Evolutionary conservation across 2,888 invertebrate genomes (phyloP), one percentile per base, ranked within the genome.

Genomic region (Gibbula magus): DNA sequence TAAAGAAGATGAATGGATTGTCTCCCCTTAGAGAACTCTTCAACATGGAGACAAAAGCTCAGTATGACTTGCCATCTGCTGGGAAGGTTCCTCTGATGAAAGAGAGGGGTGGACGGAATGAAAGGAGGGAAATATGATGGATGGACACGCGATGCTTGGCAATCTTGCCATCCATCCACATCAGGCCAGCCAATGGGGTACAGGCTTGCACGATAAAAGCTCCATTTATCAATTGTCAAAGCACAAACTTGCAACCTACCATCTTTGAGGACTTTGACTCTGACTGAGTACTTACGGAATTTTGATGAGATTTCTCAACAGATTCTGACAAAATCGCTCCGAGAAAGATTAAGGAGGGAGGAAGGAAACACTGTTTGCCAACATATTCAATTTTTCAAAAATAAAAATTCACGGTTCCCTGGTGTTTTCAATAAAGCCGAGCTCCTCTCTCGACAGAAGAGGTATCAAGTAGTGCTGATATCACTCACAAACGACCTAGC

Each of bases 211-310:
- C 35, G 70, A 70, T 70, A 70, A 70, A 70, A 70, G 70, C 70
- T 70, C 70, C 35, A 70, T 70, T 70, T 70, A 70, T 70, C 70
- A 70, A 70, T 70, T 70, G 70, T 70, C 70, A 70, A 70, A 20
- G 45, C 45, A 45, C 45, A 45, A 35, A 45, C 45, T 45, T 45
- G 45, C 45, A 45, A 45, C 45, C 45, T 45, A 45, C 45, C 45
- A 45, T 45, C 45, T 45, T 45, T 5, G 45, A 45, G 45, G 70
- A 20, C 56, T 4, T 1, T 56, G 56, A 7, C 10, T 56, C 25
- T 13, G 56, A 29, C 35, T 29, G 70, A 16, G 35, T 35, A 35
- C 32, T 39, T 70, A 25, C 25, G 70, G 70, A 70, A 70, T 70
- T 70, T 70, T 32, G 70, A 70, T 70, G 70, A 70, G 70, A 70